A percentile compares a stretch with the other conserved stretches of the same genome.
These are phyloP conservation scores for Etheostoma spectabile DNA, from an alignment of 2,113 vertebrate genomes.

Conservation along the genomic window DNA sequence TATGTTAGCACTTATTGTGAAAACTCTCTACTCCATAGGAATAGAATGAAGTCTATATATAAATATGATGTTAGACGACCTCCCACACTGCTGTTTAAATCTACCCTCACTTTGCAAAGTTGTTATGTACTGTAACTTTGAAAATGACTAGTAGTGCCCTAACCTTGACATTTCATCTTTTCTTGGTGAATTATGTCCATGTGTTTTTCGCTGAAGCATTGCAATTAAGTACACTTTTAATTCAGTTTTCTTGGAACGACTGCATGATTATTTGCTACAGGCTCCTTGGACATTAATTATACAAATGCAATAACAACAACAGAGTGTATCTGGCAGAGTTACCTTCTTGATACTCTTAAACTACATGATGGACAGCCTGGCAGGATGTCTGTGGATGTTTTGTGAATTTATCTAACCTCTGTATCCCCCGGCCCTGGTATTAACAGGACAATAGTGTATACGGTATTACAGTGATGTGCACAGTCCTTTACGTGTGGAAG, in stretches of 20 bases:
- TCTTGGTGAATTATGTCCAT: background rate
- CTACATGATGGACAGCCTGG: background rate
- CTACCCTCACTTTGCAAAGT: background rate
- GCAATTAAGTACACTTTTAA: conserved; percentile 12
- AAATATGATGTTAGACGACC: background rate
- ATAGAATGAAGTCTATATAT: background rate
- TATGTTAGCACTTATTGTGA: background rate
- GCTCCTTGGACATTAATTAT: conserved; percentile 11
- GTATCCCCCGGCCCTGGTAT: background rate
- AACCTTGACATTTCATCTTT: background rate
- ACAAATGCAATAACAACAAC: conserved; percentile 7
- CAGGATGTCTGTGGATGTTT: background rate
- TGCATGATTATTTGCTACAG: conserved; percentile 11
- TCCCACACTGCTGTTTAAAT: conserved; percentile 5
- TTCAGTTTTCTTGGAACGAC: background rate
- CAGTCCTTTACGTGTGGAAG: background rate
- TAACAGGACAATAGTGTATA: no score
- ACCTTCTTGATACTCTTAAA: background rate
- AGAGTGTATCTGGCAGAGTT: background rate
- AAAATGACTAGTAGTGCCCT: conserved; percentile 4
- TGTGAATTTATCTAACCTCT: background rate
- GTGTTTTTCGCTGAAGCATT: conserved; percentile 18
- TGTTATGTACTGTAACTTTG: background rate
- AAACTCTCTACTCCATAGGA: no score
- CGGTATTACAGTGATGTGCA: background rate